Evolutionary conservation across 2,888 invertebrate genomes (phyloP), one percentile per base, ranked within the genome.

Genomic region (Tipula vernalis): DNA sequence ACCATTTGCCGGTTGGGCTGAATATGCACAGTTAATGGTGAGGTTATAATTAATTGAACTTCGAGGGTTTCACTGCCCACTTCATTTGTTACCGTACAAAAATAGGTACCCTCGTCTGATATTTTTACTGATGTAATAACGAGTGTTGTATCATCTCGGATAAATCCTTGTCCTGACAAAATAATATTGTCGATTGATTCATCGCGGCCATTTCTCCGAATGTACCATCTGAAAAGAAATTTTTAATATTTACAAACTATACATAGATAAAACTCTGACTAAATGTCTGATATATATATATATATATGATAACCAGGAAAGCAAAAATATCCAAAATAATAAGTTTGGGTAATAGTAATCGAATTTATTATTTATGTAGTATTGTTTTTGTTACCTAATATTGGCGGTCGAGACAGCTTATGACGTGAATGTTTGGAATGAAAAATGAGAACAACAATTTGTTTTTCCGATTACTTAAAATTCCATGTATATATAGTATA

Each of bases 21-120:
- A 88, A 97, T 94, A 90, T 95, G 95, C 88, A 95, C 96, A 88
- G 95, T 94, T 89, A 97, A 93, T 39, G 96, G 94, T 89, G 96
- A 96, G 93, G 92, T 88, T 89, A 93, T 92, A 18, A 92, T 91
- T 87, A 93, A 89, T 88, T 93, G 92, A 71, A 93, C 91, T 90
- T 93, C 93, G 87, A 93, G 90, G 15, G 92, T 92, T 89, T 93
- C 93, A 88, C 92, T 93, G 44, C 93, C 93, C 88, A 93, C 93
- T 5, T 92, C 91, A 88, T 93, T 93, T 87, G 92, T 93, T 36
- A 93, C 92, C 18, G 93, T 92, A 89, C 93, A 93, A 88, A 91
- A 91, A 89, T 93, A 93, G 10, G 91, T 90, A 0, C 93, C 93
- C 85, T 91, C 92, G 88, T 93, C 93, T 15, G 89, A 89, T 88